Conservation (phyloP, 2,113 vertebrate species). For the Lepus americanus region DNA sequence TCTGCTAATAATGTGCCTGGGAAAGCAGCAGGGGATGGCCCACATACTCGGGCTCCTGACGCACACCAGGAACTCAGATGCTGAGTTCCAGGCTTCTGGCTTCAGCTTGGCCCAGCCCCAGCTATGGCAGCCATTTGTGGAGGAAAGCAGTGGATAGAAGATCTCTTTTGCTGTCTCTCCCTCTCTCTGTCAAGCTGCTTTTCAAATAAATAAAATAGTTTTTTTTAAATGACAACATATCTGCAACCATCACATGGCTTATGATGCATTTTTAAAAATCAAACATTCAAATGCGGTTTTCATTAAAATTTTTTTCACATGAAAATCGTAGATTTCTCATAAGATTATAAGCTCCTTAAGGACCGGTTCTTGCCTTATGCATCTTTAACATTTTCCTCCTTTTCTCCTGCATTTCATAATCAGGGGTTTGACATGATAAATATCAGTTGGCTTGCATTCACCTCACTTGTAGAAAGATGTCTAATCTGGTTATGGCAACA, state of each 20-base stretch:
- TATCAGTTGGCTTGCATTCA: constrained; percentile 59
- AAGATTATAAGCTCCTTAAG: not conserved
- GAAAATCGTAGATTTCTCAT: not conserved
- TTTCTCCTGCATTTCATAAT: not conserved
- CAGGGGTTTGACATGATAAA: constrained; percentile 61
- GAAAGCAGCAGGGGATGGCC: too few species aligned
- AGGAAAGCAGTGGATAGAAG: too few species aligned
- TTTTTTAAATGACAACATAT: not conserved
- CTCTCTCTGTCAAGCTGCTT: too few species aligned
- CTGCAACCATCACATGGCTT: rapidly evolving
- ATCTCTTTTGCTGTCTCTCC: too few species aligned
- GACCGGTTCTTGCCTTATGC: not conserved
- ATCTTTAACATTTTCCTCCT: not conserved
- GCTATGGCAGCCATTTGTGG: too few species aligned
- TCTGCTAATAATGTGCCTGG: too few species aligned
- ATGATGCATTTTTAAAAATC: not conserved
- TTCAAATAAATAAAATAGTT: too few species aligned
- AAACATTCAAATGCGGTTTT: not conserved
- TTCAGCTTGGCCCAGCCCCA: too few species aligned
- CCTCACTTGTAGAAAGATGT: constrained; percentile 72
- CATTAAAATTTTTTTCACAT: not conserved
- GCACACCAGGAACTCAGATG: too few species aligned
- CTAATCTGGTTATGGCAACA: constrained; percentile 73
- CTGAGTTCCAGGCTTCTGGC: too few species aligned
- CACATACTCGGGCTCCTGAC: too few species aligned